phyloP scores from a whole-genome alignment of 2,797 vertebrate species.

The Carapus acus region DNA sequence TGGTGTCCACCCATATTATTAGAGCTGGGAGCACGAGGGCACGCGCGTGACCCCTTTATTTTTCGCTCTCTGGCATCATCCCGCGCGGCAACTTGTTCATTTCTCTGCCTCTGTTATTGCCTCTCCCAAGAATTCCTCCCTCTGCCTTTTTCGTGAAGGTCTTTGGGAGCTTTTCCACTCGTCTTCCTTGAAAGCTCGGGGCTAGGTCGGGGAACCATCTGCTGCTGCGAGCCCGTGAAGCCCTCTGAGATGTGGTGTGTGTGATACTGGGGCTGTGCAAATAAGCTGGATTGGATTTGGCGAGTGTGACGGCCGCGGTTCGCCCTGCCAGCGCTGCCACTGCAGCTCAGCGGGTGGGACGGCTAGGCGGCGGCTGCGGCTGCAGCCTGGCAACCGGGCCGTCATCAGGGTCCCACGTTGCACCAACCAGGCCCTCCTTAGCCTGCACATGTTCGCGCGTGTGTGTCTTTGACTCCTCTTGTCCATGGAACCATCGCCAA shows the following conservation, averaged over 20 bases:
- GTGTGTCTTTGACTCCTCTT: too few relatives aligned
- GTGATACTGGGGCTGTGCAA: too few relatives aligned
- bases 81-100: slow-evolving; percentile 56
- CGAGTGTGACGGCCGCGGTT: slow-evolving; percentile 55
- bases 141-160: too few relatives aligned
- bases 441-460: too few relatives aligned
- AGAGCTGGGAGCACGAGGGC: slow-evolving; percentile 40
- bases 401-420: slow-evolving; percentile 42
- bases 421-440: slow-evolving; percentile 31
- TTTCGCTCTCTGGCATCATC: slow-evolving; percentile 37
- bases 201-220: too few relatives aligned
- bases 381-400: slow-evolving; percentile 53
- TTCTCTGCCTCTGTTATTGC: slow-evolving; percentile 51
- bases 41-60: slow-evolving; percentile 37
- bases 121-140: too few relatives aligned
- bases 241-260: too few relatives aligned
- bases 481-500: too few relatives aligned
- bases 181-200: too few relatives aligned
- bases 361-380: slow-evolving; percentile 39
- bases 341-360: slow-evolving; percentile 30
- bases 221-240: too few relatives aligned
- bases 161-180: too few relatives aligned
- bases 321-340: slow-evolving; percentile 46
- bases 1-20: slow-evolving; percentile 49
- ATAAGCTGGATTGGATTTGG: too few relatives aligned